Conservation (phyloP, 2,888 invertebrate species). For the Lottia scabra region DNA sequence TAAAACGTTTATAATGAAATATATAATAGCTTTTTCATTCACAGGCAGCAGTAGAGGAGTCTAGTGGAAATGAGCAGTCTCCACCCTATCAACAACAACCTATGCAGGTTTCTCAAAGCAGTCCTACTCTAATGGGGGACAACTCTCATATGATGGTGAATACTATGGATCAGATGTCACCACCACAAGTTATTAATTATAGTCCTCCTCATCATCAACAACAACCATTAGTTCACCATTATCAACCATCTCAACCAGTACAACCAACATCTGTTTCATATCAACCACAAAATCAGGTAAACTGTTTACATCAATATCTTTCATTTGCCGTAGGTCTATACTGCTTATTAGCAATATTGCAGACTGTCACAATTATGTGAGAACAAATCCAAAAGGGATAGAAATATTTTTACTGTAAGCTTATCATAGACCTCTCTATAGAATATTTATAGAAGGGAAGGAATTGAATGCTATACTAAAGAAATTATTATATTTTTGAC, state of each 20-base stretch:
- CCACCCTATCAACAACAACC: slow-evolving; percentile 28
- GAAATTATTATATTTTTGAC: not conserved
- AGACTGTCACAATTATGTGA: not conserved
- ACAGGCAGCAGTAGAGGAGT: slow-evolving; percentile 44
- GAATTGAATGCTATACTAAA: not conserved
- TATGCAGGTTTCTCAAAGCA: slow-evolving; percentile 28
- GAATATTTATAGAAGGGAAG: no score
- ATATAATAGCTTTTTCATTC: slow-evolving; percentile 17
- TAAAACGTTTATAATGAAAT: not conserved
- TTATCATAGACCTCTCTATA: no score
- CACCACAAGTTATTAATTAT: not conserved
- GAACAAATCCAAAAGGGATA: not conserved
- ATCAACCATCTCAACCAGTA: no score
- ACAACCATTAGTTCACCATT: no score
- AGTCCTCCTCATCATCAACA: slow-evolving; percentile 1
- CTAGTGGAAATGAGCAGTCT: slow-evolving; percentile 31
- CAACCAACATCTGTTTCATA: no score
- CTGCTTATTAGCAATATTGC: no score
- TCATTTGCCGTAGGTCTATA: no score
- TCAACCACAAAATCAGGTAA: no score
- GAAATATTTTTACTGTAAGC: no score
- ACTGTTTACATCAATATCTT: no score
- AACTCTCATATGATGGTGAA: slow-evolving; percentile 28
- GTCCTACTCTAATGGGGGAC: slow-evolving; percentile 32
- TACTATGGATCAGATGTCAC: slow-evolving; percentile 1